A percentile compares a stretch with the other conserved stretches of the same genome.
These are phyloP conservation scores for Amphiduros pacificus DNA, from an alignment of 2,888 invertebrate genomes.

Conservation along the genomic window DNA sequence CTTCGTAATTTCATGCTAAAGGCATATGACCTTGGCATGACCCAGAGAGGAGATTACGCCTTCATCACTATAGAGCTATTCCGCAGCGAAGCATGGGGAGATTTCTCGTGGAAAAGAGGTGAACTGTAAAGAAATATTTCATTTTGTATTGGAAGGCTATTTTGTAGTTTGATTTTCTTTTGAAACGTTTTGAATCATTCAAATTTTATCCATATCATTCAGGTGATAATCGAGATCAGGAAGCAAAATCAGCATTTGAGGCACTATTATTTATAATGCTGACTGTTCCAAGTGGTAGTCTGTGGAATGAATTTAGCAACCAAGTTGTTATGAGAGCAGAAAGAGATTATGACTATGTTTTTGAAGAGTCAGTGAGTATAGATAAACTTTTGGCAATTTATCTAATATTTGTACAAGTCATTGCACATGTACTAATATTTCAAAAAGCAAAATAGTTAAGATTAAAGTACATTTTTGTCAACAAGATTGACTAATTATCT, in stretches of 20 bases:
- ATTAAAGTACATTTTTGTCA: no score
- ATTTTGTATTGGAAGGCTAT: no score
- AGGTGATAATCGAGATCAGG: slow-evolving; percentile 15
- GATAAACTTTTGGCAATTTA: no score
- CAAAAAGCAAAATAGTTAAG: no score
- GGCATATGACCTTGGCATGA: slow-evolving; percentile 36
- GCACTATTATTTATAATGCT: slow-evolving; percentile 16
- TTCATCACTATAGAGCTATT: slow-evolving; percentile 35
- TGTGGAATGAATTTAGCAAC: slow-evolving; percentile 10
- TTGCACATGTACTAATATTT: no score
- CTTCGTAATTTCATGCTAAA: slow-evolving; percentile 35
- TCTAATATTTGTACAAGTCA: no score
- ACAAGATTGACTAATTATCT: no score
- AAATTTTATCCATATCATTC: no score
- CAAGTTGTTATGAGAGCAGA: slow-evolving; percentile 10
- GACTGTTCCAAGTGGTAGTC: slow-evolving; percentile 8
- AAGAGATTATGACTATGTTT: slow-evolving; percentile 14
- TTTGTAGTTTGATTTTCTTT: no score
- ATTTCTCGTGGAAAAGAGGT: slow-evolving; percentile 23
- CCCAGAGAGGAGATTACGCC: slow-evolving; percentile 34
- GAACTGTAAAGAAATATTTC: no score
- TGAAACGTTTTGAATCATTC: no score
- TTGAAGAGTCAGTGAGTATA: slow-evolving; percentile 12
- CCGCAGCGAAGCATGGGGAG: slow-evolving; percentile 22
- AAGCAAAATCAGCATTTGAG: slow-evolving; percentile 12